These are phyloP conservation scores for Lingula anatina DNA, from an alignment of 2,888 invertebrate species.

Conservation along the genomic window DNA sequence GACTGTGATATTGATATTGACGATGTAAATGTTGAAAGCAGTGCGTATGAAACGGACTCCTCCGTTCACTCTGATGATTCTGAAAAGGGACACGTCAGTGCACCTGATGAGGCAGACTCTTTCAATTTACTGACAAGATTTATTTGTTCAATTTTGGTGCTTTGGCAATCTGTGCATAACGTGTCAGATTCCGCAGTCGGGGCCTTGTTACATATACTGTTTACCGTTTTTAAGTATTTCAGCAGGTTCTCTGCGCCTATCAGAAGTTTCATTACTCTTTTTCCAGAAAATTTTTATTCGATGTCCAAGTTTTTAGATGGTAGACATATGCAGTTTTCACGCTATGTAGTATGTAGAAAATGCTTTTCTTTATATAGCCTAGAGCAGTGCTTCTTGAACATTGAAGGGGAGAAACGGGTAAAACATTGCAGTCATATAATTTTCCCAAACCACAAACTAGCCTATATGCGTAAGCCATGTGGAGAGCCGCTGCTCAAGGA, in stretches of 20 bases:
- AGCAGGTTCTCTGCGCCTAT: background rate
- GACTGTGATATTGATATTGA: too few species aligned
- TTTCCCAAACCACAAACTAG: background rate
- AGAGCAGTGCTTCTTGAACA: background rate
- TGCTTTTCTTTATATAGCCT: background rate
- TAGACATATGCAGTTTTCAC: background rate
- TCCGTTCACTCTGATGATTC: too few species aligned
- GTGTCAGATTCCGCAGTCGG: background rate
- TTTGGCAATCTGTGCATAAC: background rate
- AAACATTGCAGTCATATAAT: background rate
- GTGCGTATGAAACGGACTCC: too few species aligned
- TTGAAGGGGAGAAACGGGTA: background rate
- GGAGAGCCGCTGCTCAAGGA: constrained; percentile 4
- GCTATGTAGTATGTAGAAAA: background rate
- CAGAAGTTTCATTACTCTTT: background rate
- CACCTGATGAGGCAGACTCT: too few species aligned
- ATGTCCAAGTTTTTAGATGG: background rate
- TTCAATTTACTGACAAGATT: too few species aligned
- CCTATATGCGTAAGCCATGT: background rate
- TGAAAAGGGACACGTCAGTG: too few species aligned
- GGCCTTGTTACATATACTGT: background rate
- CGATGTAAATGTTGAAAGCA: too few species aligned
- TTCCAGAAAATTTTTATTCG: background rate
- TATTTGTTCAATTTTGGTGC: too few species aligned
- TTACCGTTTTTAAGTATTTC: background rate